Evolutionary conservation across 2,797 vertebrate species (phyloP), one percentile per base, ranked within the genome.

Genomic region (Sebastes oblongus): DNA sequence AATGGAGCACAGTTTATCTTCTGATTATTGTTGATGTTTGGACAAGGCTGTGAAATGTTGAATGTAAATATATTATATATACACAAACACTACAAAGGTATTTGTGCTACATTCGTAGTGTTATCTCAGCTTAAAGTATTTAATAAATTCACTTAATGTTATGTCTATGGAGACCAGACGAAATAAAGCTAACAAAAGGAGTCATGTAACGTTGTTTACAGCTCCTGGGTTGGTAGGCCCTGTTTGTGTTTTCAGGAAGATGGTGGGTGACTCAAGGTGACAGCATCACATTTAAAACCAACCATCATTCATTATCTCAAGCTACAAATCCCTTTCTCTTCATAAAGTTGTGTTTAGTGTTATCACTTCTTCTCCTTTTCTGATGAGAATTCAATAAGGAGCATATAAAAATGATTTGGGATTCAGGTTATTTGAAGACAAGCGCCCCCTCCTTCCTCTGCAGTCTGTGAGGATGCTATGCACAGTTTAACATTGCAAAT

Each of bases 351-450:
- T 18, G 34, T 25, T 6, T 3, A 4, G 42, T 12, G 30, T 54
- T 2, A 4, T 55, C 1, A 24, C 7, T 11, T 36, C 13, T 5
- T 61, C 9, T 42, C 29, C 64, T 77, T 58, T 12, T 24, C 16
- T 46, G 59, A 8, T 61, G 29, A 7, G 20, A 4, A 13, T 20
- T 34, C 3, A 32, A 10, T 32, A 8, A 34, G 66, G 8, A 66
- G 24, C 7, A 52, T n/a, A 5, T 34, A 14, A 70, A 6, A 12
- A 18, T 62, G 67, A 78, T 80, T 54, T 32, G 4, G 60, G 72
- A 77, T 62, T 34, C 54, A 27, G 88, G 83, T 92, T 85, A 89
- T 77, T 8, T 83, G 78, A 92, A 92, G 91, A 91, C 90, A 90
- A 66, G 52, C 55, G 6, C 46, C 76, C 34, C 55, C 64, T 7